These are phyloP conservation scores for Parnassius orleans DNA, from an alignment of 2,888 invertebrate species.

Conservation along the genomic window DNA sequence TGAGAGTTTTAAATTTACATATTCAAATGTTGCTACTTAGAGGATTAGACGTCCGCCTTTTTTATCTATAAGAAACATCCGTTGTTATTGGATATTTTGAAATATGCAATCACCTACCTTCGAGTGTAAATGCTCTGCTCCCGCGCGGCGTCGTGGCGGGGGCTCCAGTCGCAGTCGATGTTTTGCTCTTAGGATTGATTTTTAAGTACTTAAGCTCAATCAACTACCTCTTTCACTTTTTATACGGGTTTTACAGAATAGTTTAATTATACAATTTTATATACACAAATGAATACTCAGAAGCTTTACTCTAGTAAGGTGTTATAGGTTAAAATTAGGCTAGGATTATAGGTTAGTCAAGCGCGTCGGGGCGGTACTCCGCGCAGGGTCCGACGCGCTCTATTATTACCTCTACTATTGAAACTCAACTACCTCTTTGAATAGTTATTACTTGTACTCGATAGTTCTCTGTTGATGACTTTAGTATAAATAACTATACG, in stretches of 20 bases:
- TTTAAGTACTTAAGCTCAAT: conserved; percentile 79
- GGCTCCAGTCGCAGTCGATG: conserved; percentile 48
- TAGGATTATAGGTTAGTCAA: conserved; percentile 48
- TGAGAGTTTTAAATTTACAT: conserved; percentile 76
- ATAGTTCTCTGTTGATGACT: conserved; percentile 69
- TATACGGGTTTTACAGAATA: conserved; percentile 81
- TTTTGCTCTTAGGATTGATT: conserved; percentile 70
- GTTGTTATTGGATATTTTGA: conserved; percentile 49
- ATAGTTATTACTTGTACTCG: conserved; percentile 69
- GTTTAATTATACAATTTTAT: conserved; percentile 81
- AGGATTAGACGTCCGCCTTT: conserved; percentile 76
- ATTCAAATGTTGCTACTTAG: conserved; percentile 74
- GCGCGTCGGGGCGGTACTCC: conserved; percentile 68
- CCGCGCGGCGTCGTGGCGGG: conserved; percentile 38
- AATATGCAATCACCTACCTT: conserved; percentile 45
- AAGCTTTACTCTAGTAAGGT: conserved; percentile 80
- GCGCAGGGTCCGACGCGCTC: conserved; percentile 74
- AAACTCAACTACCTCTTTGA: conserved; percentile 78
- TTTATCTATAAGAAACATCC: conserved; percentile 66
- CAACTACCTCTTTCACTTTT: conserved; percentile 79
- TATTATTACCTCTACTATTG: conserved; percentile 62
- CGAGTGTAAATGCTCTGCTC: conserved; percentile 40
- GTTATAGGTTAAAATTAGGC: conserved; percentile 61
- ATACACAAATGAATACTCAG: conserved; percentile 79
- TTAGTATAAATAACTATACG: conserved; percentile 64